A percentile compares a stretch with the other conserved stretches of the same genome.
These are phyloP conservation scores for Pelobates fuscus DNA, from an alignment of 2,113 vertebrate species.

Conservation along the genomic window DNA sequence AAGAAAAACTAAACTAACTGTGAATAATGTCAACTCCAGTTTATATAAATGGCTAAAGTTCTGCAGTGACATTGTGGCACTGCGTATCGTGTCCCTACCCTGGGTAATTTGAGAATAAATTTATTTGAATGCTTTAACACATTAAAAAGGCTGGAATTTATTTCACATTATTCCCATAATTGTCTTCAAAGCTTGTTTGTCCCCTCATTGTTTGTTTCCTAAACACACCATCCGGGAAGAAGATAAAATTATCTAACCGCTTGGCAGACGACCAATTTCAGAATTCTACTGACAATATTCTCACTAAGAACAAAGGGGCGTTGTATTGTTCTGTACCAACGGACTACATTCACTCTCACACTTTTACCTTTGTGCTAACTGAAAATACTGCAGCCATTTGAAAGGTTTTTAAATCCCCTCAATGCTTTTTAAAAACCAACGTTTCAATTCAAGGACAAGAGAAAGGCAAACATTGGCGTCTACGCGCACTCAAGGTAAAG, in stretches of 20 bases:
- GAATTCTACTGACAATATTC: not conserved
- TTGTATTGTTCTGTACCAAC: not conserved
- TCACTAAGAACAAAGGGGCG: not conserved
- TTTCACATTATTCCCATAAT: not conserved
- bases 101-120: too few relatives aligned
- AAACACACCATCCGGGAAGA: not conserved
- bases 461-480: too few relatives aligned
- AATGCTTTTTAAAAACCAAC: not conserved
- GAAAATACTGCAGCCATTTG: not conserved
- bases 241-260: not conserved
- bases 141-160: not conserved
- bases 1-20: too few relatives aligned
- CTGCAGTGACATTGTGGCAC: too few relatives aligned
- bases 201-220: not conserved
- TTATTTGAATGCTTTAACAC: too few relatives aligned
- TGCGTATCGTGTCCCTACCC: too few relatives aligned
- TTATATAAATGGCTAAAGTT: too few relatives aligned
- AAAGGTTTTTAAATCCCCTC: not conserved
- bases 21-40: too few relatives aligned
- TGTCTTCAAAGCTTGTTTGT: not conserved
- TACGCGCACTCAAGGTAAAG: too few relatives aligned
- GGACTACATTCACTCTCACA: not conserved
- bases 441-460: not conserved
- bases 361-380: not conserved
- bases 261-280: not conserved